A percentile compares a stretch with the other conserved stretches of the same genome.
These are phyloP conservation scores for Lagopus muta DNA, from an alignment of 2,113 vertebrate genomes.

Conservation along the genomic window DNA sequence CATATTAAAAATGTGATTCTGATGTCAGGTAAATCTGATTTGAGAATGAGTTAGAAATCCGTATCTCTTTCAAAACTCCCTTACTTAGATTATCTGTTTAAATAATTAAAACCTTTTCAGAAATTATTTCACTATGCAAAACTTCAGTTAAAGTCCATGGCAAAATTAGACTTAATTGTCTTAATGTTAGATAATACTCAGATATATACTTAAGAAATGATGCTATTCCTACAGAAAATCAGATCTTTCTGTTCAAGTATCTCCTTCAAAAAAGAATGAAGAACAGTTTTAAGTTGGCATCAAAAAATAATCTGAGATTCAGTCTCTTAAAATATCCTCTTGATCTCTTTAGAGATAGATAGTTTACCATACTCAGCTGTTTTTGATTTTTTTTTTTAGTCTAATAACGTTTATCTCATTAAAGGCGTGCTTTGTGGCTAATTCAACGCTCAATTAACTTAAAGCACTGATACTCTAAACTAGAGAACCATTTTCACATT, in stretches of 20 bases:
- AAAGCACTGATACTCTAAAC: slow-evolving; percentile 33
- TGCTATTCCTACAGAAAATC: slow-evolving; percentile 36
- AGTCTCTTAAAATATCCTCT: slow-evolving; percentile 7
- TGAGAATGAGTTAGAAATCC: slow-evolving; percentile 29
- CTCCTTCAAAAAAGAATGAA: slow-evolving; percentile 24
- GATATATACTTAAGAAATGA: slow-evolving; percentile 48
- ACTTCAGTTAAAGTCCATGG: slow-evolving; percentile 48
- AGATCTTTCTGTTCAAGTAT: slow-evolving; percentile 37
- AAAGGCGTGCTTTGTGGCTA: slow-evolving; percentile 22
- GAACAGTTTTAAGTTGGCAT: slow-evolving; percentile 28
- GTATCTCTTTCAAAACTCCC: slow-evolving; percentile 34
- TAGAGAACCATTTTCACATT: slow-evolving; percentile 51
- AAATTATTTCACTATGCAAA: slow-evolving; percentile 56
- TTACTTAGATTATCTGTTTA: slow-evolving; percentile 51
- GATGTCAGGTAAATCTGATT: slow-evolving; percentile 31
- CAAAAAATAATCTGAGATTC: background rate
- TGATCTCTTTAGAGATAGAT: slow-evolving; percentile 19
- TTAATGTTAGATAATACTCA: slow-evolving; percentile 60
- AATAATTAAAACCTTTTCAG: slow-evolving; percentile 44
- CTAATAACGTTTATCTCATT: slow-evolving; percentile 31
- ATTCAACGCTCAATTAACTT: slow-evolving; percentile 9
- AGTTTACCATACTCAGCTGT: background rate
- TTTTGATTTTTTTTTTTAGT: background rate
- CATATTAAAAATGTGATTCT: slow-evolving; percentile 36
- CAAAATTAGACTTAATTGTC: slow-evolving; percentile 67